Conservation (phyloP, 2,888 invertebrate species). For the Apodemia hepburni region DNA sequence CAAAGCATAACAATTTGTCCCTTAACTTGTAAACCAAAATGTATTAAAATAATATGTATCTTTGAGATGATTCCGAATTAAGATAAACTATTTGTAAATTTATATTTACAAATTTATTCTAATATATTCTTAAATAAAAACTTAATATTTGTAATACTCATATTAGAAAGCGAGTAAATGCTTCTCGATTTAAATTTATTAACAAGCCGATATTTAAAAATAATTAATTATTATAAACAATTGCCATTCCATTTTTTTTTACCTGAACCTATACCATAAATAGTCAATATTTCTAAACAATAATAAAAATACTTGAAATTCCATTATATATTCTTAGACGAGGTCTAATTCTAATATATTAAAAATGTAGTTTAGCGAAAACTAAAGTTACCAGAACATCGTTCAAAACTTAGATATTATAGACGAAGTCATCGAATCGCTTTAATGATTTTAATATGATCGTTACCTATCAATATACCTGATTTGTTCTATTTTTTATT, state of each 20-base stretch:
- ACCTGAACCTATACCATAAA: too few relatives aligned
- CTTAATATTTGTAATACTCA: constrained; percentile 5
- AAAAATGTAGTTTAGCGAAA: constrained; percentile 20
- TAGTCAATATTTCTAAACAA: neutral
- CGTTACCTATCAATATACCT: constrained; percentile 75
- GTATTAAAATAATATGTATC: neutral
- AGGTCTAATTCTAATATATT: neutral
- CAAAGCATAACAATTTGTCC: neutral
- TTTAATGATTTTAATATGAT: constrained; percentile 66
- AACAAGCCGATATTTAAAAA: neutral
- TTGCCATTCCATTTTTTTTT: neutral
- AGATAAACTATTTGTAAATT: neutral
- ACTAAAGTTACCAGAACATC: constrained; percentile 15
- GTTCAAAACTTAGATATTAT: constrained; percentile 35
- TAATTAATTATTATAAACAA: neutral
- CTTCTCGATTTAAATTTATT: neutral
- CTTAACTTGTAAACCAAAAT: constrained; percentile 4
- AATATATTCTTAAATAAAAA: neutral
- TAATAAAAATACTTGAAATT: neutral
- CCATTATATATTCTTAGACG: neutral
- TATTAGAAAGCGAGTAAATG: neutral
- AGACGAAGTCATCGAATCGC: constrained; percentile 58
- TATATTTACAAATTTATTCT: neutral
- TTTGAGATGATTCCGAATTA: constrained; percentile 6
- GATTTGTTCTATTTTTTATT: constrained; percentile 58